Conservation (phyloP, 2,888 invertebrate species). For the Cephus spinipes region DNA sequence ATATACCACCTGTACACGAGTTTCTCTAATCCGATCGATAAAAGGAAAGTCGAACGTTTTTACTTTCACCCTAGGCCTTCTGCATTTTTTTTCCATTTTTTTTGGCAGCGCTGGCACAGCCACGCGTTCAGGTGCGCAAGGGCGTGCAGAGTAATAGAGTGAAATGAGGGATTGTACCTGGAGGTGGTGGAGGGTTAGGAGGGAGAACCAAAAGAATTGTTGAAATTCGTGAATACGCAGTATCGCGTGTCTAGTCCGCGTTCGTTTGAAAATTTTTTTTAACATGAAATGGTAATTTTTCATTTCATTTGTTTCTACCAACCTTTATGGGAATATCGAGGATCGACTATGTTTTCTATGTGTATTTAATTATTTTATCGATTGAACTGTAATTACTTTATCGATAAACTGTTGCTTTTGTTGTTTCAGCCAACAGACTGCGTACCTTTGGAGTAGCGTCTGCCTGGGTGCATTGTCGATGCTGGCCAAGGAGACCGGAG, state of each 20-base stretch:
- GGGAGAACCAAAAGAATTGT: too few species aligned
- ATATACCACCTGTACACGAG: not conserved
- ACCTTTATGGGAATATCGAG: not conserved
- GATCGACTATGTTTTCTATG: not conserved
- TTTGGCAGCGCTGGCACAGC: too few species aligned
- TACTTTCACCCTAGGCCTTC: too few species aligned
- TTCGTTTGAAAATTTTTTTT: too few species aligned
- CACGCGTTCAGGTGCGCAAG: too few species aligned
- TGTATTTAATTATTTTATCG: conserved; percentile 25
- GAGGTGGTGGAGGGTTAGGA: too few species aligned
- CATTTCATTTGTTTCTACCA: not conserved
- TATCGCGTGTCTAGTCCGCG: too few species aligned
- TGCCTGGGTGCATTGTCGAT: conserved; percentile 81
- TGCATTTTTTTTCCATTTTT: too few species aligned
- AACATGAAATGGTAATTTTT: not conserved
- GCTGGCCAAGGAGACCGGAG: conserved; percentile 89
- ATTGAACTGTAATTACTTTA: conserved; percentile 24
- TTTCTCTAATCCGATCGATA: not conserved
- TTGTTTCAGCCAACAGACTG: conserved; percentile 63
- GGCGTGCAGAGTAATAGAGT: too few species aligned
- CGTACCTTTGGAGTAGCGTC: conserved; percentile 77
- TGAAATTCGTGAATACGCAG: too few species aligned
- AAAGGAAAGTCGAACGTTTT: not conserved
- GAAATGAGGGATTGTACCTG: too few species aligned
- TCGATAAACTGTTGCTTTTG: conserved; percentile 25